Base-by-base conservation (phyloP, 1,140 invertebrate genomes). In the Ganaspis sp. region DNA sequence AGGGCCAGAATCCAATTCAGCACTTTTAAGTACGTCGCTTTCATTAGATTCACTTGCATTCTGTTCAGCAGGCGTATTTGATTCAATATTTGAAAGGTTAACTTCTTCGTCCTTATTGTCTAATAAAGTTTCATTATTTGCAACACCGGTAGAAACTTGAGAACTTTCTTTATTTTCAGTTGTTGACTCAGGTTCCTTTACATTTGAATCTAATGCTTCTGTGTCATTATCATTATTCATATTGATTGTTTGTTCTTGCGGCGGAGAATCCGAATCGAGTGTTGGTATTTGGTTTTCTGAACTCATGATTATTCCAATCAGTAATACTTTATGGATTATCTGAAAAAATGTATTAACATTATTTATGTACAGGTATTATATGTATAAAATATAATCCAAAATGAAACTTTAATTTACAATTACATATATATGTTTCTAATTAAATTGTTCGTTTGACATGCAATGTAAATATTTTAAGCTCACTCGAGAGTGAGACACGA, bases 201-300 rank as follows among this genome's bases (percentile, higher is more conserved):
- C 21, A 73, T 4, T 17, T 23, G 12, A 45, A 58, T 26, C 11
- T 26, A 72, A 26, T 69, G 72, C 74, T 23, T 74, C 15, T 23
- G 4, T 26, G 17, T 26, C 26, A 17, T 53, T 34, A 9, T 37
- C 26, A 34, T 15, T 70, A 6, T 45, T 5, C 29, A 11, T 49
- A 5, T 19, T 17, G 9, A 1, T 8, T 34, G 37, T 37, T 19
- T 69, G 54, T 69, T 71, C 26, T 70, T n/a, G 12, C 19, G 29
- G 9, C 71, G 58, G 21, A 45, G 45, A 37, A 53, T 71, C 29
- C 70, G 73, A 58, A 58, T 74, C 34, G 34, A 70, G 53, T 70
- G 58, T 64, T 38, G 34, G 34, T 58, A 49, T 73, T 69, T 72
- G 69, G 9, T 69, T 17, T 45, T 64, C 26, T 26, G 58, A 64